Conservation (phyloP, 2,888 invertebrate genomes). For the Diarsia dahlii region DNA sequence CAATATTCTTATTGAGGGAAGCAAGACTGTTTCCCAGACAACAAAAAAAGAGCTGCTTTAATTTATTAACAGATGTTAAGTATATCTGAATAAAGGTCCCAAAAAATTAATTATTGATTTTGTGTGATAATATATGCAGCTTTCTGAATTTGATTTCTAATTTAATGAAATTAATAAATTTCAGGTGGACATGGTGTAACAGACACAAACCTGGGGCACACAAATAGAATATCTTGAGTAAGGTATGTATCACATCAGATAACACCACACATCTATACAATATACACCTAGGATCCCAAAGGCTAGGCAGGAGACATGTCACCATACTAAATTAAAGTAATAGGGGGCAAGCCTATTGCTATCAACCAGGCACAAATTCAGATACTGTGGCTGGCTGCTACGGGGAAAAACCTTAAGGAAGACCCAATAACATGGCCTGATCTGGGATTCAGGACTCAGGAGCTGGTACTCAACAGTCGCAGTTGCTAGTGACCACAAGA, state of each 20-base stretch:
- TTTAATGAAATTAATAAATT: conserved; percentile 15
- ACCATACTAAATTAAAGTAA: no score
- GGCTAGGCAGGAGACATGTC: not conserved
- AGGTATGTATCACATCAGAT: conserved; percentile 29
- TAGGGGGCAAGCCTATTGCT: not conserved
- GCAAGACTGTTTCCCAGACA: not conserved
- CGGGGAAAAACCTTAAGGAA: no score
- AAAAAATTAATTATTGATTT: not conserved
- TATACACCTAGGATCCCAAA: not conserved
- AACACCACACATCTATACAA: not conserved
- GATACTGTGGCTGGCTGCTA: not conserved
- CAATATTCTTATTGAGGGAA: not conserved
- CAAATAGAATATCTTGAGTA: conserved; percentile 28
- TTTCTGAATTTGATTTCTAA: not conserved
- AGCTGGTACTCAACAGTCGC: not conserved
- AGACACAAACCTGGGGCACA: conserved; percentile 31
- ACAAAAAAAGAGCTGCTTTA: not conserved
- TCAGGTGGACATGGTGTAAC: conserved; percentile 45
- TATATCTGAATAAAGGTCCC: not conserved
- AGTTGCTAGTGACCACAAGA: not conserved
- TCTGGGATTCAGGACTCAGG: not conserved
- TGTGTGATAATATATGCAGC: not conserved
- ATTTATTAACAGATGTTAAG: not conserved
- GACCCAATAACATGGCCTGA: not conserved
- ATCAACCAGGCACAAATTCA: not conserved